phyloP scores from a whole-genome alignment of 2,113 vertebrate genomes.

The Myotis lucifugus region DNA sequence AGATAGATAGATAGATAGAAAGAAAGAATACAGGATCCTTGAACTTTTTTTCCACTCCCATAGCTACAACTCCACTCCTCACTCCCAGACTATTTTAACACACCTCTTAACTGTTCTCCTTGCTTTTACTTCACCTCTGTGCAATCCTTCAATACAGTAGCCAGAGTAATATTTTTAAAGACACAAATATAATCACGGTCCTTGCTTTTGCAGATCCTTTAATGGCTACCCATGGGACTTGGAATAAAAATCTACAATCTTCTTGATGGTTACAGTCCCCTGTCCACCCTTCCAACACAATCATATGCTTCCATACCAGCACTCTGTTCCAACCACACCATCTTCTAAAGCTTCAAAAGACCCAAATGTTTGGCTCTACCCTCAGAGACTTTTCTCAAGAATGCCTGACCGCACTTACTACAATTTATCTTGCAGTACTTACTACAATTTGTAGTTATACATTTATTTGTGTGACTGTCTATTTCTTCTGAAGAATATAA shows the following conservation, averaged over 20 bases:
- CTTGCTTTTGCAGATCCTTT: not conserved
- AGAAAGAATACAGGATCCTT: not conserved
- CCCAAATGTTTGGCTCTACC: too few relatives aligned
- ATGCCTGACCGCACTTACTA: not conserved
- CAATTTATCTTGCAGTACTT: not conserved
- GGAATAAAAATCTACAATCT: not conserved
- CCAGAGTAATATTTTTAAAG: not conserved
- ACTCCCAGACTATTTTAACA: not conserved
- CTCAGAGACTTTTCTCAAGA: not conserved
- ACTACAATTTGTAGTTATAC: too few relatives aligned
- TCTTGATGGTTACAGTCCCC: not conserved
- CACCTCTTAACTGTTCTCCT: not conserved
- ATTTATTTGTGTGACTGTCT: not conserved
- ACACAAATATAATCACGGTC: not conserved
- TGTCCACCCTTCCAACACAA: not conserved
- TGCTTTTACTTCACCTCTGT: not conserved
- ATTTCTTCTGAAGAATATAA: not conserved
- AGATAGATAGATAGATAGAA: too few relatives aligned
- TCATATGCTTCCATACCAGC: fast-evolving
- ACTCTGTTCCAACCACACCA: not conserved
- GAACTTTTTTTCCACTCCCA: not conserved
- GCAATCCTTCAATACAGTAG: not conserved
- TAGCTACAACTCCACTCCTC: not conserved
- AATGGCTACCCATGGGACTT: not conserved
- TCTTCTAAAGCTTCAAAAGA: not conserved